Conservation (phyloP, 92 coral and sea anemone species). For the Virgularia gustaviana region DNA sequence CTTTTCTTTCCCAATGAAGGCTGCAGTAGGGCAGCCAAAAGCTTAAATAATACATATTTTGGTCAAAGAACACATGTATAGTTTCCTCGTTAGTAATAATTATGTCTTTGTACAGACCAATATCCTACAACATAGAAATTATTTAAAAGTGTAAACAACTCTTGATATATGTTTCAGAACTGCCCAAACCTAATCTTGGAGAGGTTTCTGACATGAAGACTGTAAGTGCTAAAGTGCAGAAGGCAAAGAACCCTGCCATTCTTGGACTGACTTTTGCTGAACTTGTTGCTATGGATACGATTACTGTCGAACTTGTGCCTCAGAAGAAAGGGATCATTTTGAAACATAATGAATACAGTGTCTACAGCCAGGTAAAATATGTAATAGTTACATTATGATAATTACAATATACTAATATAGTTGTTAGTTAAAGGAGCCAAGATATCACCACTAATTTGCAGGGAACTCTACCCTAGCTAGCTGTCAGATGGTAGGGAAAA, state of each 20-base stretch:
- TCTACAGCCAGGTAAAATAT: conserved; percentile 82
- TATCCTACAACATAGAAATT: no score
- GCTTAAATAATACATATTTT: no score
- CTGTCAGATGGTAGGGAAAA: no score
- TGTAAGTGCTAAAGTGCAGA: conserved; percentile 61
- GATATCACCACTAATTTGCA: no score
- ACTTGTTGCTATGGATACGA: conserved; percentile 68
- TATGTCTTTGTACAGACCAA: no score
- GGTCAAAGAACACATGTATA: no score
- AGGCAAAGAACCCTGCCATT: conserved; percentile 81
- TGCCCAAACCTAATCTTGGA: conserved; percentile 91
- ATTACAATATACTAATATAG: background rate
- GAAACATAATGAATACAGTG: conserved; percentile 92
- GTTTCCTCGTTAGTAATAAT: no score
- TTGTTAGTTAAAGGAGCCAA: no score
- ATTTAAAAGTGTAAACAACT: no score
- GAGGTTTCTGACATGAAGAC: conserved; percentile 82
- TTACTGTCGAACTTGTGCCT: conserved; percentile 83
- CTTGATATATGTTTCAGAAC: conserved; percentile 70
- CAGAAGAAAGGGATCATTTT: conserved; percentile 94
- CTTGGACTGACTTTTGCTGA: conserved; percentile 83
- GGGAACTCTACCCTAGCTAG: no score
- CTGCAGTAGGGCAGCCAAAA: no score
- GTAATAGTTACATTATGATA: background rate
- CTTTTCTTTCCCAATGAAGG: no score